Base-by-base conservation (phyloP, 2,888 invertebrate genomes). In the Hirtodrosophila cameraria region DNA sequence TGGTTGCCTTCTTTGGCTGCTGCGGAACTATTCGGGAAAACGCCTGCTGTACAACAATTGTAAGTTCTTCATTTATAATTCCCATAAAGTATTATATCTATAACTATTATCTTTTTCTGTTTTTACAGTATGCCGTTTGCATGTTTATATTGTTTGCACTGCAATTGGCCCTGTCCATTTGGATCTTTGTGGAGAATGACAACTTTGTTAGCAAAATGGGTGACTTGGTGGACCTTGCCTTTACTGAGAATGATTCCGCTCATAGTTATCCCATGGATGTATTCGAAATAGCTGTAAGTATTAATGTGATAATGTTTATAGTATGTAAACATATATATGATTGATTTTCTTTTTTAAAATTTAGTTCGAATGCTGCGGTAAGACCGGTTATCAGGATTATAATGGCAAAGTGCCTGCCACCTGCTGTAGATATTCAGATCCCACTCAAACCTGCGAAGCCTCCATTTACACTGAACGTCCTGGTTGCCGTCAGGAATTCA, bases 1-100 rank as follows among this genome's bases (percentile, higher is more conserved):
- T 96, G 75, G 94, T 97, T 63, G 94, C 96, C 2, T 97, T 97
- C 93, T 95, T 97, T 87, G 97, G 97, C 62, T 97, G 97, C 91
- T 97, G 97, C 87, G 97, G 97, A 46, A 96, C 97, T 2, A 94
- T 96, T 68, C 93, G 95, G 65, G 97, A 97, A 90, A 97, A 95
- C 89, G 94, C 96, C 90, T 96, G 96, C 91, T 96, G 97, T 94
- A 93, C 95, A 46, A 93, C 95, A 88, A 94, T 95, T 82, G 96
- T 96, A 92, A 93, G 94, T 77, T 13, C 1, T 9, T 1, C n/a
- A 7, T 20, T n/a, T 23, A 23, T 7, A 1, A 23, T 1, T 23
- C 0, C 8, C 8, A 3, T 23, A 1, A 23, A 0, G 18, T 20
- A 20, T 7, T 23, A 23, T 7, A 23, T 23, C n/a, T 7, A 3